These are phyloP conservation scores for Aramus guarauna DNA, from an alignment of 2,113 vertebrate species.

Conservation along the genomic window DNA sequence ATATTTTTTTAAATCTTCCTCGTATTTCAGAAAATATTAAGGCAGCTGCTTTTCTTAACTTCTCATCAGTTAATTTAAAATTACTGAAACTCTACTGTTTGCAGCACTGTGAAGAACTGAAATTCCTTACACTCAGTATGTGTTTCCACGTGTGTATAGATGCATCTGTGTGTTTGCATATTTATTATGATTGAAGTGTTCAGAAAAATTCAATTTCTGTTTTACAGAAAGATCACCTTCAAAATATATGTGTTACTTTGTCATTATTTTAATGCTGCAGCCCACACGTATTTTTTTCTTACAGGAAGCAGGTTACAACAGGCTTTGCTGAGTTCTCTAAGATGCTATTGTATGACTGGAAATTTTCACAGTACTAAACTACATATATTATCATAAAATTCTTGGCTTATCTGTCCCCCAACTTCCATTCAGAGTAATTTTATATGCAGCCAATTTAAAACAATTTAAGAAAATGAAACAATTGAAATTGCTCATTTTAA, in stretches of 20 bases:
- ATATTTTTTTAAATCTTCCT: not conserved
- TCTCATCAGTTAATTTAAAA: not conserved
- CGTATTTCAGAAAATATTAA: slow-evolving; percentile 5
- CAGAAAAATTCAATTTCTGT: not conserved
- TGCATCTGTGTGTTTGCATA: not conserved
- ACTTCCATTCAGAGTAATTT: slow-evolving; percentile 26
- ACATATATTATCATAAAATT: not conserved
- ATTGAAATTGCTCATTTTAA: not conserved
- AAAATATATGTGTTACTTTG: not conserved
- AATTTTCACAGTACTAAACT: not conserved
- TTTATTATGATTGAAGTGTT: not conserved
- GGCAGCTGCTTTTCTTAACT: not conserved
- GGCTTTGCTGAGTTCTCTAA: not conserved
- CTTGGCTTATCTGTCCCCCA: not conserved
- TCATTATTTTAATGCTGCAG: not conserved
- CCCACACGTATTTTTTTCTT: not conserved
- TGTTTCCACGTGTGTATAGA: not conserved
- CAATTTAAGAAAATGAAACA: slow-evolving; percentile 59
- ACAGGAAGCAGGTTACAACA: not conserved
- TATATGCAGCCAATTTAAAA: slow-evolving; percentile 26
- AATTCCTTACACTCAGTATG: not conserved
- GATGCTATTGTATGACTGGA: not conserved
- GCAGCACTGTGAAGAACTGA: not conserved
- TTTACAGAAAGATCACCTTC: not conserved
- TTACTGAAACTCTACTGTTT: not conserved